Conservation (phyloP, 2,797 vertebrate species). For the Tauraco hartlaubi region DNA sequence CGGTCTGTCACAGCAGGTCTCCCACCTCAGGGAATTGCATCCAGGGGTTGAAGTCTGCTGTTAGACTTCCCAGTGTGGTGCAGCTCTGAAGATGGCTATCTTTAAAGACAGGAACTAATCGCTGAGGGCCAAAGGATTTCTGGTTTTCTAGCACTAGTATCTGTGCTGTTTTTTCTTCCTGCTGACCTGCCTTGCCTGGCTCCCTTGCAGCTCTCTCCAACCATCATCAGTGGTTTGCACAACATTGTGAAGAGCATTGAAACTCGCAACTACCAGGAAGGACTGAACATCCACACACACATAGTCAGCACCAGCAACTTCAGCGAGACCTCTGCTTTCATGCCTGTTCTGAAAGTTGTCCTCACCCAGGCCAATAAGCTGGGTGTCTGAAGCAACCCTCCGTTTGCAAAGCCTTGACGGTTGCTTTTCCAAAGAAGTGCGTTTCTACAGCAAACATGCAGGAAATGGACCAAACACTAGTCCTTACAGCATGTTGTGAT, state of each 20-base stretch:
- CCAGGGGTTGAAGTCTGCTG: not conserved
- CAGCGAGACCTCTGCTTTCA: conserved; percentile 98
- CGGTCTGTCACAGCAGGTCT: not conserved
- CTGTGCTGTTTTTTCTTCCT: not conserved
- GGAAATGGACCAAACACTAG: conserved; percentile 4
- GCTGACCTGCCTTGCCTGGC: not conserved
- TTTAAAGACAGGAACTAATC: not conserved
- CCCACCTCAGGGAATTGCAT: not conserved
- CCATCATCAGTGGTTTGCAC: conserved; percentile 92
- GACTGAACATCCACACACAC: conserved; percentile 95
- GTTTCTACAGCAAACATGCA: conserved; percentile 14
- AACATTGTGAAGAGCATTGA: conserved; percentile 92
- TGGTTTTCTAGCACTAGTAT: not conserved
- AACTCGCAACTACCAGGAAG: conserved; percentile 88
- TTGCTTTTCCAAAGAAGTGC: conserved; percentile 73
- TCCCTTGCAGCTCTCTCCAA: conserved; percentile 89
- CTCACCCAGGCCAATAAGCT: conserved; percentile 97
- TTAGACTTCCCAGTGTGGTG: not conserved
- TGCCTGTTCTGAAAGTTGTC: conserved; percentile 98
- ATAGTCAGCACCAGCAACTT: conserved; percentile 98
- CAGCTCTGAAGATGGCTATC: not conserved
- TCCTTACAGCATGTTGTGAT: conserved; percentile 42
- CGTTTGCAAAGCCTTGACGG: not conserved
- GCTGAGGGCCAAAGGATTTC: not conserved
- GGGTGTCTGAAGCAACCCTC: conserved; percentile 80